Conservation (phyloP, 2,113 vertebrate genomes). For the Eulemur rufifrons region DNA sequence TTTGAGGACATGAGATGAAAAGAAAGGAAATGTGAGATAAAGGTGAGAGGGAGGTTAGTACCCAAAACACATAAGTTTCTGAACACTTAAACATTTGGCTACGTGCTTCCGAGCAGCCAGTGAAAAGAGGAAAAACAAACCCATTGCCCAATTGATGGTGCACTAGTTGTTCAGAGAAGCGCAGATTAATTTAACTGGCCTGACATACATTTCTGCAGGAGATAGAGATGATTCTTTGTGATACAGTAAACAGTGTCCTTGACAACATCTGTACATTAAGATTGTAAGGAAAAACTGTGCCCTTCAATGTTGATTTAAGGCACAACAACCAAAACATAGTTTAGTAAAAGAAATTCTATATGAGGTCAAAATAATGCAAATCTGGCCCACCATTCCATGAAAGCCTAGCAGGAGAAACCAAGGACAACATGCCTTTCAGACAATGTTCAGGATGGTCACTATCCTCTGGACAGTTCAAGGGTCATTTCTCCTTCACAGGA, state of each 20-base stretch:
- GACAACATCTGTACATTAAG: neutral
- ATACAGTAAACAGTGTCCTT: too few species aligned
- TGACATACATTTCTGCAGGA: neutral
- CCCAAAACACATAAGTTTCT: neutral
- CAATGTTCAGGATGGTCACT: too few species aligned
- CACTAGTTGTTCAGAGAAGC: neutral
- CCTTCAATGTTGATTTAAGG: neutral
- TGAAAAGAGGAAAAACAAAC: neutral
- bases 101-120: neutral
- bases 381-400: too few species aligned
- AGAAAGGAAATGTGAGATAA: neutral
- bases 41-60: too few species aligned
- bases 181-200: neutral
- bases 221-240: neutral
- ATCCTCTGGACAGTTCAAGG: too few species aligned
- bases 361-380: neutral
- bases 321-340: accelerated
- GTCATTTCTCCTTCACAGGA: neutral
- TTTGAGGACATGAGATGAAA: accelerated
- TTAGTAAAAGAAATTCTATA: neutral
- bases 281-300: neutral
- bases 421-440: too few species aligned
- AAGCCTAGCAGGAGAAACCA: too few species aligned
- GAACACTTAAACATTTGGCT: neutral
- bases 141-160: accelerated